Evolutionary conservation across 1,140 invertebrate species (phyloP).

Genomic region (Anastatus disparis): DNA sequence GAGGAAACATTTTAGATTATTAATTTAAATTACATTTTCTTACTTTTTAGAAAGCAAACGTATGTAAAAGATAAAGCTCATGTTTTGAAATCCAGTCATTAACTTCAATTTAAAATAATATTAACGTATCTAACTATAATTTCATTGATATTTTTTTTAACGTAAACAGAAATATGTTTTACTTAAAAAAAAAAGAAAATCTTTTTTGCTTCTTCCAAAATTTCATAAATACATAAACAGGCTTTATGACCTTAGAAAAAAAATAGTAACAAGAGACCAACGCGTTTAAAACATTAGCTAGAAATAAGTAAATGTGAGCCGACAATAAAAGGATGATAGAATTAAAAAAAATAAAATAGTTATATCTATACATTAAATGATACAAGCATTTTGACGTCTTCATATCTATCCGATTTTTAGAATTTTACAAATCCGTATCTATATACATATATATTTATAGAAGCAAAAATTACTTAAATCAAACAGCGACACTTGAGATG

Average conservation of each 20-base stretch:
- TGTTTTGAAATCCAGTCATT: not conserved
- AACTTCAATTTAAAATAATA: not conserved
- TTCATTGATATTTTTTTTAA: not conserved
- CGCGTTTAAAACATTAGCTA: conserved; percentile 27
- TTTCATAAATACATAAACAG: not conserved
- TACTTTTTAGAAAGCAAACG: not conserved
- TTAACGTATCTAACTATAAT: not conserved
- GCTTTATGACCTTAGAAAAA: not conserved
- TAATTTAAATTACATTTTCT: not conserved
- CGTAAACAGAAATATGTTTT: not conserved
- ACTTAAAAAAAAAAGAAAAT: not conserved
- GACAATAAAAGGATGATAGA: conserved; percentile 65
- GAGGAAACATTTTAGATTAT: not conserved
- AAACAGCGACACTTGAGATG: conserved; percentile 13
- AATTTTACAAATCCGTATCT: conserved; percentile 22
- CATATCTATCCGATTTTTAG: conserved; percentile 15
- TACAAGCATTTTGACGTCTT: conserved; percentile 19
- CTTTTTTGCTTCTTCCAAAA: not conserved
- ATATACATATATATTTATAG: conserved; percentile 43
- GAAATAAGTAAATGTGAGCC: conserved; percentile 62
- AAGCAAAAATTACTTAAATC: conserved; percentile 11
- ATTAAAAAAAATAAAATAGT: too few relatives aligned
- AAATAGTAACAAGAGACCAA: conserved; percentile 24
- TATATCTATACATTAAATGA: conserved; percentile 44
- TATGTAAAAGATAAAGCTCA: not conserved